Conservation (phyloP, 2,113 vertebrate genomes). For the Tricholaema leucomelas region DNA sequence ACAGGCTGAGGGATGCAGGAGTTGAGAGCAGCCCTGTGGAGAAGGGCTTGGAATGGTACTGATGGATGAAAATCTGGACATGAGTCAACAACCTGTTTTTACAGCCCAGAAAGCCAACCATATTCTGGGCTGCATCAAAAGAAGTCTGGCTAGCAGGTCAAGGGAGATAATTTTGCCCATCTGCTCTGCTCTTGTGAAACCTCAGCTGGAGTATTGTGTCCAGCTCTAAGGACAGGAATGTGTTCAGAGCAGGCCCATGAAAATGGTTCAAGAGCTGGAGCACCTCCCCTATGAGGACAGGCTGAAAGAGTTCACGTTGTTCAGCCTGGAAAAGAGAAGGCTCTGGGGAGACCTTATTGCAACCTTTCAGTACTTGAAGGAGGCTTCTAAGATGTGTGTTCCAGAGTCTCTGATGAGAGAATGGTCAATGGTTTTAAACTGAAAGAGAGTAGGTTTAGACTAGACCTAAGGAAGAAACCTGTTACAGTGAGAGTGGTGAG, state of each 20-base stretch:
- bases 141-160: accelerated
- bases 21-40: not conserved
- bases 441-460: not conserved
- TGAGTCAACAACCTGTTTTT: accelerated
- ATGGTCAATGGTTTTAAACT: not conserved
- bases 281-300: accelerated
- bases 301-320: not conserved
- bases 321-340: not conserved
- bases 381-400: not conserved
- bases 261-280: not conserved
- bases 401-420: accelerated
- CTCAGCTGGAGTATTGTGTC: not conserved
- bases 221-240: not conserved
- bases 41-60: not conserved
- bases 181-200: not conserved
- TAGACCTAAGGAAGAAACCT: not conserved
- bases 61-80: not conserved
- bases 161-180: not conserved
- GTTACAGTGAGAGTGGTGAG: not conserved
- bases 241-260: accelerated
- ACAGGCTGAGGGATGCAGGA: not conserved
- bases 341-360: accelerated
- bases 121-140: not conserved
- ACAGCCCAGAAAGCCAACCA: not conserved
- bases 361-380: no score